Conservation (phyloP, 2,113 vertebrate species). For the Hippocampus comes region DNA sequence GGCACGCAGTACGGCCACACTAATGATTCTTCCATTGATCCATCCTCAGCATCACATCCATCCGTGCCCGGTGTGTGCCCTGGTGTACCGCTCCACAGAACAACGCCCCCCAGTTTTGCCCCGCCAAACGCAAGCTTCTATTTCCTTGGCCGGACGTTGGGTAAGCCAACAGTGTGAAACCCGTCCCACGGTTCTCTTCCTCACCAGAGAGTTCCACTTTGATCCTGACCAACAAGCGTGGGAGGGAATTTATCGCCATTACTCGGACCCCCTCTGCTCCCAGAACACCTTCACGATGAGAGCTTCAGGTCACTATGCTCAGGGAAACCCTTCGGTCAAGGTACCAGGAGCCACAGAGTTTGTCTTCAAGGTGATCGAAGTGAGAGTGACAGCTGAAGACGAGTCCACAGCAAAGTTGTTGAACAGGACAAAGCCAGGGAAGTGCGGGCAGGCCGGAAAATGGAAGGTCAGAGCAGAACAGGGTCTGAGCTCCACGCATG, state of each 20-base stretch:
- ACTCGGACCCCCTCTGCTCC: conserved; percentile 80
- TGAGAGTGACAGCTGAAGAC: conserved; percentile 76
- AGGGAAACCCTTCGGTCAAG: conserved; percentile 70
- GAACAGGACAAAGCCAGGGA: conserved; percentile 72
- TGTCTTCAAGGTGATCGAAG: conserved; percentile 79
- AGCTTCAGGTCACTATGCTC: conserved; percentile 77
- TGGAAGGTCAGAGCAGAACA: conserved; percentile 79
- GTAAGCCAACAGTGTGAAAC: conserved; percentile 81
- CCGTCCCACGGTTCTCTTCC: conserved; percentile 83
- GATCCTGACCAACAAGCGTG: conserved; percentile 71
- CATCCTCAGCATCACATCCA: conserved; percentile 79
- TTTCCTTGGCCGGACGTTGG: conserved; percentile 78
- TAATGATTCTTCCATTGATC: neutral
- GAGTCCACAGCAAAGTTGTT: conserved; percentile 69
- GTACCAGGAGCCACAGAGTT: conserved; percentile 78
- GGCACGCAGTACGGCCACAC: neutral
- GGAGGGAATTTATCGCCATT: conserved; percentile 84
- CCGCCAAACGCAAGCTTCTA: conserved; percentile 13
- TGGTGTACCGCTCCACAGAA: conserved; percentile 77
- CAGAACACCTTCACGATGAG: conserved; percentile 81
- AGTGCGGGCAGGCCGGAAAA: conserved; percentile 71
- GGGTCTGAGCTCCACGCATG: conserved; percentile 80
- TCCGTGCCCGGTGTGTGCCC: conserved; percentile 79
- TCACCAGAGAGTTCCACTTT: conserved; percentile 82
- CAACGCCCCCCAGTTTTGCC: conserved; percentile 78